Percentiles rank a stretch among this genome's conserved stretches.
phyloP scores from a whole-genome alignment of 2,113 vertebrate species.

The Guaruba guarouba region DNA sequence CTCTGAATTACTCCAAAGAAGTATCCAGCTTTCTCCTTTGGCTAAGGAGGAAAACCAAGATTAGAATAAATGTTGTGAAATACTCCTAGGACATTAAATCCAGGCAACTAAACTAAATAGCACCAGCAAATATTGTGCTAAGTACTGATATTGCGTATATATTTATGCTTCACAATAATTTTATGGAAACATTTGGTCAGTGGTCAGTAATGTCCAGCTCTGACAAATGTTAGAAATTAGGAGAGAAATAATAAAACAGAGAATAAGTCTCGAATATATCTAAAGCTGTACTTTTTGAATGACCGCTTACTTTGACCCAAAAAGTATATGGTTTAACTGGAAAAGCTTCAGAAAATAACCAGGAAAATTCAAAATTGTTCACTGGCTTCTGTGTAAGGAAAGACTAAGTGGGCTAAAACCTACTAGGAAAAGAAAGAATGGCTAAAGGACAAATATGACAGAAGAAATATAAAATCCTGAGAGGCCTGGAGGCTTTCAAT shows the following conservation, averaged over 20 bases:
- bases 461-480: background rate
- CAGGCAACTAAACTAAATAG: background rate
- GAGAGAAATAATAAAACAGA: background rate
- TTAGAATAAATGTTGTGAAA: background rate
- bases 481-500: background rate
- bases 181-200: background rate
- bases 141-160: too few relatives aligned
- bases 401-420: background rate
- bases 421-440: background rate
- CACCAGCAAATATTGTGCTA: background rate
- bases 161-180: background rate
- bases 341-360: background rate
- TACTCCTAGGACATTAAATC: background rate
- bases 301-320: background rate
- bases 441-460: background rate
- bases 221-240: background rate
- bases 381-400: background rate
- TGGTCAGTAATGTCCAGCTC: background rate
- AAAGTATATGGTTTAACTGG: background rate
- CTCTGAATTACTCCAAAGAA: background rate
- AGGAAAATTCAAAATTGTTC: background rate
- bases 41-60: background rate
- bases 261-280: background rate
- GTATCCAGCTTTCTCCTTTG: background rate
- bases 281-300: background rate